These are phyloP conservation scores for Drosophila burlai DNA, from an alignment of 1,140 invertebrate species.

Conservation along the genomic window DNA sequence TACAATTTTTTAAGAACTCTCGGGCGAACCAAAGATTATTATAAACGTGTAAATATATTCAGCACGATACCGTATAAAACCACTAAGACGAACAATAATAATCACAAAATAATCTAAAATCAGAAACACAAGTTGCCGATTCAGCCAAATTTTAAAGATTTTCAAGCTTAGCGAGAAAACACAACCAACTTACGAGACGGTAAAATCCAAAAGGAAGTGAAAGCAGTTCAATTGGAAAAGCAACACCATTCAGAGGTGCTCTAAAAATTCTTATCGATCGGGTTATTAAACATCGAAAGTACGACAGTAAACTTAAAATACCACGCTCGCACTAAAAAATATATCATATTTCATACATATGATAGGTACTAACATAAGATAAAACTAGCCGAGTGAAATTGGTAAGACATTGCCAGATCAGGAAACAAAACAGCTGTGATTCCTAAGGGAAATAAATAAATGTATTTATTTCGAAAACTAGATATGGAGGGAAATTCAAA, in stretches of 20 bases:
- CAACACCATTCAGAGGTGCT: not conserved
- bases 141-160: not conserved
- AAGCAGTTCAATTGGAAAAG: too few species aligned
- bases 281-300: not conserved
- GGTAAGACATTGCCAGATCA: too few species aligned
- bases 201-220: constrained; percentile 19
- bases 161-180: not conserved
- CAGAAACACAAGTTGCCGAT: not conserved
- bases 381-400: too few species aligned
- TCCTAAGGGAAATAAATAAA: too few species aligned
- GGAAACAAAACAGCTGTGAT: too few species aligned
- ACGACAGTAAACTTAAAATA: not conserved
- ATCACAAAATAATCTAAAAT: too few species aligned
- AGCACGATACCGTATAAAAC: constrained; percentile 37
- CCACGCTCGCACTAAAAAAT: not conserved
- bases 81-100: not conserved
- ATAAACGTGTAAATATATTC: constrained; percentile 40
- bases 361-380: too few species aligned
- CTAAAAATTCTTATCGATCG: not conserved
- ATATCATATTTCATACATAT: too few species aligned
- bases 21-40: not conserved
- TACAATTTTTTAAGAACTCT: not conserved
- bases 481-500: too few species aligned
- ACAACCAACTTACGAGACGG: constrained; percentile 21
- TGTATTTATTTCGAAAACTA: too few species aligned